Evolutionary conservation across 1,140 invertebrate species (phyloP), one percentile per base, ranked within the genome.

Genomic region (Rhizoglyphus robini): DNA sequence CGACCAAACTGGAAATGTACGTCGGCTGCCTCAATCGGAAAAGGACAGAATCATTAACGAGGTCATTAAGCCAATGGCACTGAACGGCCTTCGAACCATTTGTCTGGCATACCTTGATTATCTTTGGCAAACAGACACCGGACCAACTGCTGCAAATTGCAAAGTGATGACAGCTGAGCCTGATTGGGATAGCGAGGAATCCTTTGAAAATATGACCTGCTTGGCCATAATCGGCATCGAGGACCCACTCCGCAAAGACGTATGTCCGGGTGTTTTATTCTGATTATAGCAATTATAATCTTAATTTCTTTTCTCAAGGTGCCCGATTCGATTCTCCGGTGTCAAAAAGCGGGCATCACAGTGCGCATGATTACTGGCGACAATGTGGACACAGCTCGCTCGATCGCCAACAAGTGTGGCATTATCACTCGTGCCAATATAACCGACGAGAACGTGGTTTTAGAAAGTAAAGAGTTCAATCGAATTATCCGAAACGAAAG

Each of bases 291-390:
- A 41, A 11, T 51, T 51, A 3, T 51, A 23, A 23, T 11, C 18
- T 51, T 51, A 49, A 49, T 49, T 20, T 30, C n/a, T 51, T 59
- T 36, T 59, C 62, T 67, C 67, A 65, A 86, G 86, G 92, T 93
- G 69, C 95, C 92, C 23, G 91, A 93, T 68, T 93, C 93, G 54
- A 98, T 97, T 70, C 82, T 82, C 67, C 90, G 87, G 76, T 99
- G 96, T 77, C 92, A 98, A 79, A 84, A 86, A 72, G 92, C 96
- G 32, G 96, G 96, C 70, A 99, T 99, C 70, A 96, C 92, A n/a
- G 96, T 99, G 4, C 82, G 96, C 62, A 99, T 99, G 96, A 95
- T 99, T 34, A 99, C 96, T 20, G 96, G 96, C 67, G 96, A 99
- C 79, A 99, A 99, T 78, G 85, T 60, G 15, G 98, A 99, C 80